These are phyloP conservation scores for Pholis gunnellus DNA, from an alignment of 2,113 vertebrate genomes.

Conservation along the genomic window DNA sequence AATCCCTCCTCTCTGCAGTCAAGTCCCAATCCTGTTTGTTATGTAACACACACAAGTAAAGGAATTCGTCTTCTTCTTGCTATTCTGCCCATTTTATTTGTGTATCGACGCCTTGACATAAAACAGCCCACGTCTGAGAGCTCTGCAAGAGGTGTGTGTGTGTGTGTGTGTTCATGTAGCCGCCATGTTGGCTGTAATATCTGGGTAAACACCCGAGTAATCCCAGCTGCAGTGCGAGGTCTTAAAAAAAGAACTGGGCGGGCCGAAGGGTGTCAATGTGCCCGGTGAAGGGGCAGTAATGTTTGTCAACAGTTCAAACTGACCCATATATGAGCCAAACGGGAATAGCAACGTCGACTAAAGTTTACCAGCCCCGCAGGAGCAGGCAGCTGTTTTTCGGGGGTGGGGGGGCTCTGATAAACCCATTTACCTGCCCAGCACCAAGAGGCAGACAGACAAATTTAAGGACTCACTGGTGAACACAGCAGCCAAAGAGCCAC, in stretches of 20 bases:
- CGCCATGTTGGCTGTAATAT: neutral
- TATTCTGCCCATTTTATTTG: neutral
- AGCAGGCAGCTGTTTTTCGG: neutral
- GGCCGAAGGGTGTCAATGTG: neutral
- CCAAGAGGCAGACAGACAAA: neutral
- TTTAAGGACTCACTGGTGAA: too few species aligned
- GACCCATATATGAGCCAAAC: conserved; percentile 22
- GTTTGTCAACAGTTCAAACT: conserved; percentile 54
- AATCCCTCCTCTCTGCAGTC: conserved; percentile 8
- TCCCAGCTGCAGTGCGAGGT: neutral
- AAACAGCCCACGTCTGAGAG: neutral
- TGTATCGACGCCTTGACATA: neutral
- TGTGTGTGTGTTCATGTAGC: neutral
- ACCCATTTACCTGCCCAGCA: too few species aligned
- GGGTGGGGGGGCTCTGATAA: too few species aligned
- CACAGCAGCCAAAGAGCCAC: neutral
- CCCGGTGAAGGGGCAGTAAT: neutral
- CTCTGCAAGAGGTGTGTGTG: neutral
- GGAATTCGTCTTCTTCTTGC: conserved; percentile 9
- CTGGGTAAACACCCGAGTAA: neutral
- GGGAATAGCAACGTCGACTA: neutral
- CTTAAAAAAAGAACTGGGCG: neutral
- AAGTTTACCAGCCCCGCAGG: neutral
- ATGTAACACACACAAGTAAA: conserved; percentile 15
- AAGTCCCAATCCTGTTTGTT: conserved; percentile 6